These are phyloP conservation scores for Caenorhabditis elegans DNA, from an alignment of 1,140 invertebrate genomes.

Conservation along the genomic window WBcel235 BX284602.5:9026501-9027000, in stretches of 20 bases:
- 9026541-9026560: not conserved
- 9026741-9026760: not conserved
- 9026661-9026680: constrained; percentile 12
- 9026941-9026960: too few relatives aligned
- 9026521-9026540: not conserved
- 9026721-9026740: not conserved
- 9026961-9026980: too few relatives aligned
- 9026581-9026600: not conserved
- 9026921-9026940: too few relatives aligned
- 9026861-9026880: too few relatives aligned
- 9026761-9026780: not conserved
- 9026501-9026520: not conserved
- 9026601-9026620: not conserved
- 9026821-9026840: too few relatives aligned
- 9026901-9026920: too few relatives aligned
- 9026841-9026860: too few relatives aligned
- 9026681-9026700: too few relatives aligned
- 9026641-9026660: constrained; percentile 17
- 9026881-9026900: too few relatives aligned
- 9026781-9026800: too few relatives aligned
- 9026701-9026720: constrained; percentile 26
- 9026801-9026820: too few relatives aligned
- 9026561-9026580: not conserved
- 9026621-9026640: not conserved
- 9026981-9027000: not conserved